Percentiles rank a stretch among this genome's conserved stretches.
phyloP scores from a whole-genome alignment of 2,113 vertebrate species.

The Oncorhynchus masou region DNA sequence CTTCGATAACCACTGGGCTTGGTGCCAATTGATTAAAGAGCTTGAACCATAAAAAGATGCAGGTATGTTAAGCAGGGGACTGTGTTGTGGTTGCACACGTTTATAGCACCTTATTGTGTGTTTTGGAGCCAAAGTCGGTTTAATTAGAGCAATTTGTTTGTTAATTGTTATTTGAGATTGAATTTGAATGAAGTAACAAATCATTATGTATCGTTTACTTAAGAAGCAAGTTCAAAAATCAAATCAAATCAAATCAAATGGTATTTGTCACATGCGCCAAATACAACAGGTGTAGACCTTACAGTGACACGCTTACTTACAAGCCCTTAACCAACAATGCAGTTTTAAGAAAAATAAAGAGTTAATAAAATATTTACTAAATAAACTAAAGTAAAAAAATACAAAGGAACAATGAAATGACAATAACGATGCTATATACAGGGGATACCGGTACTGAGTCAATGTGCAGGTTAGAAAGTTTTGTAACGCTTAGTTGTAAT shows the following conservation, averaged over 20 bases:
- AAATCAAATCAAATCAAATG: no score
- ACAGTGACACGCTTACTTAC: no score
- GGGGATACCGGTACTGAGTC: no score
- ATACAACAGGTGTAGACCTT: no score
- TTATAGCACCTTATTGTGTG: slow-evolving; percentile 24
- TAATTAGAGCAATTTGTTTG: slow-evolving; percentile 24
- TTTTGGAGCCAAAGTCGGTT: slow-evolving; percentile 16
- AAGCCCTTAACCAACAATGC: no score
- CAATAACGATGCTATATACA: no score
- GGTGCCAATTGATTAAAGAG: slow-evolving; percentile 34
- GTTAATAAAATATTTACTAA: no score
- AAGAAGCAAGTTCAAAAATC: background rate
- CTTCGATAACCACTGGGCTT: slow-evolving; percentile 25
- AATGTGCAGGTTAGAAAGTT: no score
- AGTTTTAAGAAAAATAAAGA: no score
- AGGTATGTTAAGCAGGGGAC: background rate
- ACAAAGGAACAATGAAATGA: no score
- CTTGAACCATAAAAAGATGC: slow-evolving; percentile 6
- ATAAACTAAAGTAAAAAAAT: no score
- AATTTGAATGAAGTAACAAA: background rate
- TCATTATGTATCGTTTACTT: background rate
- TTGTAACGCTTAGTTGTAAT: background rate
- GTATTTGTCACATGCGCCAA: no score
- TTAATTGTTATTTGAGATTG: slow-evolving; percentile 28
- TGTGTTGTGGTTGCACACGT: slow-evolving; percentile 8